A percentile compares a stretch with the other conserved stretches of the same genome.
Conservation (phyloP, 2,888 invertebrate species). For the Alcis repandata region DNA sequence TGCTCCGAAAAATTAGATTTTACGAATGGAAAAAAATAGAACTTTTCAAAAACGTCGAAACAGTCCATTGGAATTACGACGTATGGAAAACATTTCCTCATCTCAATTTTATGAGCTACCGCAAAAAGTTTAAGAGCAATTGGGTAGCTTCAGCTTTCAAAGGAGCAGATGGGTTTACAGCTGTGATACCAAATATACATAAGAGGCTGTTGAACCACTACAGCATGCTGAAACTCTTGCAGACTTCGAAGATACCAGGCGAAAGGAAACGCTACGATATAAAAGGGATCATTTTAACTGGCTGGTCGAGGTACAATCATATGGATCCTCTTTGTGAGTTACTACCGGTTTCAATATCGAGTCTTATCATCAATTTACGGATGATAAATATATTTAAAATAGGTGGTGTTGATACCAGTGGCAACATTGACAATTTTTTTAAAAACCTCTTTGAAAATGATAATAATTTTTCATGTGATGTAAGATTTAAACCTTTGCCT, state of each 20-base stretch:
- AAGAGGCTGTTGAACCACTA: conserved; percentile 91
- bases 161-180: conserved; percentile 88
- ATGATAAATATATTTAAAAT: conserved; percentile 69
- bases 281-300: conserved; percentile 89
- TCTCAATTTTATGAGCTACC: conserved; percentile 60
- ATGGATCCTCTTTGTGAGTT: conserved; percentile 89
- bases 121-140: conserved; percentile 86
- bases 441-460: conserved; percentile 50
- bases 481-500: not conserved
- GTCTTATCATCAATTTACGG: conserved; percentile 87
- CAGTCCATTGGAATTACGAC: conserved; percentile 91
- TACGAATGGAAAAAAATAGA: conserved; percentile 75
- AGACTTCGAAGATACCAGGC: conserved; percentile 77
- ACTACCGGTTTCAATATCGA: conserved; percentile 88
- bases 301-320: conserved; percentile 91
- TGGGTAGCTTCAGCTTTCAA: conserved; percentile 96
- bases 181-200: conserved; percentile 84
- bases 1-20: conserved; percentile 88
- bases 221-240: conserved; percentile 89
- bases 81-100: conserved; percentile 61
- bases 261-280: conserved; percentile 67
- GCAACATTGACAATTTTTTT: conserved; percentile 46
- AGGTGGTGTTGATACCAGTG: conserved; percentile 42
- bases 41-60: conserved; percentile 85
- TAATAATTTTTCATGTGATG: not conserved